These are phyloP conservation scores for Philaethria dido DNA, from an alignment of 2,888 invertebrate species.

Conservation along the genomic window DNA sequence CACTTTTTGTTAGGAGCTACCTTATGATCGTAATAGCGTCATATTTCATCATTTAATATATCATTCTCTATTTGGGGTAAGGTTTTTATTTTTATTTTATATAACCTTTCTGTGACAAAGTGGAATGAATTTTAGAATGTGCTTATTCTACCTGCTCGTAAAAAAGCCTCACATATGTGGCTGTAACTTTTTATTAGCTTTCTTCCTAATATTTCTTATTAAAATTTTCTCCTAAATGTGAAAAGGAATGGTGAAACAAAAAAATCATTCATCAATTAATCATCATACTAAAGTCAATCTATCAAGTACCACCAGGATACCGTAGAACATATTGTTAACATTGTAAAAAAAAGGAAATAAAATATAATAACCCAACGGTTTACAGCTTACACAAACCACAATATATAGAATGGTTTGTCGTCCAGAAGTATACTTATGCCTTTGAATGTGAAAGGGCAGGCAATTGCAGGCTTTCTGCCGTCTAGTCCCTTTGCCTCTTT, in stretches of 20 bases:
- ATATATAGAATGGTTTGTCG: slow-evolving; percentile 23
- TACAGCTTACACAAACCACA: slow-evolving; percentile 1
- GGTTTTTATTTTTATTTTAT: slow-evolving; percentile 11
- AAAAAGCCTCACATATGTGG: background rate
- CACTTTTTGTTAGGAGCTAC: slow-evolving; percentile 14
- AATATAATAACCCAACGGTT: background rate
- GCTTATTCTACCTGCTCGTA: background rate
- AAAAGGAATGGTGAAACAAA: background rate
- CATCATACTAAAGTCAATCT: too few species aligned
- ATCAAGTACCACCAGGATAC: too few species aligned
- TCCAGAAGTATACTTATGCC: slow-evolving; percentile 21
- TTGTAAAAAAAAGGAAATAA: slow-evolving; percentile 1
- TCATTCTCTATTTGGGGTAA: background rate
- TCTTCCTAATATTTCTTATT: background rate
- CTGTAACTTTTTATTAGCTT: background rate
- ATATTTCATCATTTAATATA: slow-evolving; percentile 26
- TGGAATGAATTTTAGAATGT: slow-evolving; percentile 12
- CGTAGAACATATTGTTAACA: background rate
- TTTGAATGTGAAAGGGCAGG: slow-evolving; percentile 34
- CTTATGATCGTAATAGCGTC: slow-evolving; percentile 20
- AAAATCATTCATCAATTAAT: too few species aligned
- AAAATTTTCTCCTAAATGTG: background rate
- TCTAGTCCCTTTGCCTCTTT: slow-evolving; percentile 30
- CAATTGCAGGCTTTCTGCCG: slow-evolving; percentile 34
- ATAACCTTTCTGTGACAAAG: background rate